Evolutionary conservation across 2,888 invertebrate genomes (phyloP).

Genomic region (Sphinx pinastri): DNA sequence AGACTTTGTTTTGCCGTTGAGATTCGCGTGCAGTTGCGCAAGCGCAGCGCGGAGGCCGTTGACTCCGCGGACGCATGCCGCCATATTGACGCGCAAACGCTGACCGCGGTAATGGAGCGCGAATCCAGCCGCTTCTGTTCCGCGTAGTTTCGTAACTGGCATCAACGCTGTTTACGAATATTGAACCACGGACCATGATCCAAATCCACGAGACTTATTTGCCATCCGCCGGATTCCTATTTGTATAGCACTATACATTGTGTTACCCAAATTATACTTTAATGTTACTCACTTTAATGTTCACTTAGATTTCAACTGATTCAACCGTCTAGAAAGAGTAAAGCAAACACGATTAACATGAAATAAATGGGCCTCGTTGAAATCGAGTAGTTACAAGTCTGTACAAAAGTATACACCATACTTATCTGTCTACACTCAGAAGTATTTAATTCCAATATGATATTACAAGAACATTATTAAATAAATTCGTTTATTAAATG

Average conservation of each 20-base stretch:
- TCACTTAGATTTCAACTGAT: too few species aligned
- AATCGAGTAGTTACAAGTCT: not conserved
- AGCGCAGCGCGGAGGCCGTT: slow-evolving; percentile 80
- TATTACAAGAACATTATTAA: too few species aligned
- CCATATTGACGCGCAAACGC: slow-evolving; percentile 58
- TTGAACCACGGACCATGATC: slow-evolving; percentile 28
- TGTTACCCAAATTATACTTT: too few species aligned
- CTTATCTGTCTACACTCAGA: too few species aligned
- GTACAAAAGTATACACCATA: not conserved
- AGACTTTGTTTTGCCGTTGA: slow-evolving; percentile 81
- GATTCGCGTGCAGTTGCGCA: slow-evolving; percentile 83
- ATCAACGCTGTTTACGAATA: slow-evolving; percentile 29
- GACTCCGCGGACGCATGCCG: slow-evolving; percentile 68
- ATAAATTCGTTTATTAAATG: not conserved
- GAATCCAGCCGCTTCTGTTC: slow-evolving; percentile 73
- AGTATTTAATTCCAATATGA: too few species aligned
- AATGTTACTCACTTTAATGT: too few species aligned
- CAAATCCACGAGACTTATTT: not conserved
- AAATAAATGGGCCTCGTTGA: too few species aligned
- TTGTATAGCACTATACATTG: too few species aligned
- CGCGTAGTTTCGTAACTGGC: slow-evolving; percentile 66
- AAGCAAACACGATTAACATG: too few species aligned
- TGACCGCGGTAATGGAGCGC: slow-evolving; percentile 66
- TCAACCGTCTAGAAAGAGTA: too few species aligned
- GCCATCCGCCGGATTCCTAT: not conserved